A percentile compares a stretch with the other conserved stretches of the same genome.
phyloP scores from a whole-genome alignment of 2,113 vertebrate genomes.

The Prinia subflava region DNA sequence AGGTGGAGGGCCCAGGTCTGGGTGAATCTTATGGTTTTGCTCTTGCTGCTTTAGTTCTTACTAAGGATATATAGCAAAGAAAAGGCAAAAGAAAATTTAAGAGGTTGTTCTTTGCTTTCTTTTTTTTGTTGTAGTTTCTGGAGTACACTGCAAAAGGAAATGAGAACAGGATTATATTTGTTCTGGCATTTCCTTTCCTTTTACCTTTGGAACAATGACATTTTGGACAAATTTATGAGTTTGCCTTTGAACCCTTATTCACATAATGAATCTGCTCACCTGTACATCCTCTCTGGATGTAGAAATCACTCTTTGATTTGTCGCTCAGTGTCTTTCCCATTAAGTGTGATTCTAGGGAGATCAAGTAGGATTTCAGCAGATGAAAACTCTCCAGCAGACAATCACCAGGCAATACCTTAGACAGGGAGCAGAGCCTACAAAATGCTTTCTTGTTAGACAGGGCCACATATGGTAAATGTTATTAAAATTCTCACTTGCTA shows the following conservation, averaged over 20 bases:
- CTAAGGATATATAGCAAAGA: background rate
- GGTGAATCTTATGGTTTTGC: background rate
- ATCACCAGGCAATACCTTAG: background rate
- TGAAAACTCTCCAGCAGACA: background rate
- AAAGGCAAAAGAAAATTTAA: background rate
- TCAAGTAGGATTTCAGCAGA: constrained; percentile 19
- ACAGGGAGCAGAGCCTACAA: background rate
- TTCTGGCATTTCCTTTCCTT: background rate
- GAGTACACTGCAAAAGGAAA: background rate
- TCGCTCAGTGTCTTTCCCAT: background rate
- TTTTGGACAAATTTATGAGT: background rate
- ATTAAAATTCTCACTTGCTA: background rate
- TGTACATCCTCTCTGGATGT: background rate
- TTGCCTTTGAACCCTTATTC: background rate
- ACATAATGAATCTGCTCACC: background rate
- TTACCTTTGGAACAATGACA: background rate
- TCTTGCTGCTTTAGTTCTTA: background rate
- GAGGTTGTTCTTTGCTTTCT: background rate
- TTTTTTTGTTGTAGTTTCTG: background rate
- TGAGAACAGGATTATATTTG: background rate
- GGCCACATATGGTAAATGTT: background rate
- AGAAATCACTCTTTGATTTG: background rate
- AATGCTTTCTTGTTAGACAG: background rate
- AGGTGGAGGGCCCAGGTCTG: background rate
- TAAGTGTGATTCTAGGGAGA: constrained; percentile 15